A percentile compares a stretch with the other conserved stretches of the same genome.
Evolutionary conservation across 2,113 vertebrate genomes (phyloP).

Genomic region (Siniperca chuatsi): DNA sequence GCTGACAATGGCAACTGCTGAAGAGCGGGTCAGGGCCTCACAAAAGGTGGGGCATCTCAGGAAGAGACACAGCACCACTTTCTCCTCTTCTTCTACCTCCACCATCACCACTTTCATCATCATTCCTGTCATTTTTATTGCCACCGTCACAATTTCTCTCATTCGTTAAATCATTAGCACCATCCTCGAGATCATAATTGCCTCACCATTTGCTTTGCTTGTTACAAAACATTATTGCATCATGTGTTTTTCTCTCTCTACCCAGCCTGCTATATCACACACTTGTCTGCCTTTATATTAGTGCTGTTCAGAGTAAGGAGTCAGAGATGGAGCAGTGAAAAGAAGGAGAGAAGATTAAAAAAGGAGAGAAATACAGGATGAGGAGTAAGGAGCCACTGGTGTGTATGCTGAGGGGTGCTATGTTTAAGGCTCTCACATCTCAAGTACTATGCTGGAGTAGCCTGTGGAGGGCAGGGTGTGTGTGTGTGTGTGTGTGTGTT

Average conservation of each 20-base stretch:
- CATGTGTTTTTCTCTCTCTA: slow-evolving; percentile 33
- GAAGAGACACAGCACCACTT: slow-evolving; percentile 43
- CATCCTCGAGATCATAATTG: neutral
- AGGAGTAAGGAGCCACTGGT: slow-evolving; percentile 52
- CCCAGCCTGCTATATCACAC: neutral
- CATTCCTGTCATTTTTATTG: slow-evolving; percentile 28
- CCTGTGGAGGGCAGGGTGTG: slow-evolving; percentile 53
- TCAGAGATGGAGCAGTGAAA: slow-evolving; percentile 10
- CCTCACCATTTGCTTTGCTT: slow-evolving; percentile 3
- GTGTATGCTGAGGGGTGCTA: slow-evolving; percentile 53
- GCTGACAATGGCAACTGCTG: slow-evolving; percentile 73
- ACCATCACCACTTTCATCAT: slow-evolving; percentile 24
- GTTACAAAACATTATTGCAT: slow-evolving; percentile 30
- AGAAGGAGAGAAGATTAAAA: slow-evolving; percentile 40
- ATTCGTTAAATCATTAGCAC: slow-evolving; percentile 10
- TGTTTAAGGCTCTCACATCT: slow-evolving; percentile 70
- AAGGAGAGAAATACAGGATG: slow-evolving; percentile 20
- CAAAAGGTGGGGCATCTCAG: slow-evolving; percentile 60
- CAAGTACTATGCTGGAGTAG: slow-evolving; percentile 63
- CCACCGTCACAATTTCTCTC: neutral
- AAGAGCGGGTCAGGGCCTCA: slow-evolving; percentile 65
- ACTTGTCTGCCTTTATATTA: slow-evolving; percentile 24
- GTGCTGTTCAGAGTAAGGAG: slow-evolving; percentile 23
- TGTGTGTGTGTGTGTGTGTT: slow-evolving; percentile 11
- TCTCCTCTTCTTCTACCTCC: slow-evolving; percentile 28